A percentile compares a stretch with the other conserved stretches of the same genome.
phyloP scores from a whole-genome alignment of 1,140 invertebrate genomes.

The Atta colombica region DNA sequence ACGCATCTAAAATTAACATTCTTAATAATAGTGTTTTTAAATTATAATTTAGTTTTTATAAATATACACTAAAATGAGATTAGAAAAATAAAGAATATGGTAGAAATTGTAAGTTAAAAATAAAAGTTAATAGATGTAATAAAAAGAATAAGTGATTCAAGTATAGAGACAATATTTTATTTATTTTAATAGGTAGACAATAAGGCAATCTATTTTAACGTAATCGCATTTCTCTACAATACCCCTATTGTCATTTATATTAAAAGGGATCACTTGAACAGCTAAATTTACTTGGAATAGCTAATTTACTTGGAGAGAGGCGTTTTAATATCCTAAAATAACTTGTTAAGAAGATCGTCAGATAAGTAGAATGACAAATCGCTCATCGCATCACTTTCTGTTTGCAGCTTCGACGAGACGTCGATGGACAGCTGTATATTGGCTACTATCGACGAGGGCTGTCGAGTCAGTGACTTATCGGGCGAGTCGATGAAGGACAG shows the following conservation, averaged over 20 bases:
- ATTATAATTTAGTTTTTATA: neutral
- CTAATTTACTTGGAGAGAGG: neutral
- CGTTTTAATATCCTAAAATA: neutral
- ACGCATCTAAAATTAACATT: neutral
- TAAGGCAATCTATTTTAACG: neutral
- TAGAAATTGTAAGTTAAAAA: neutral
- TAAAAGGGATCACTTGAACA: neutral
- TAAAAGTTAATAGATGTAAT: neutral
- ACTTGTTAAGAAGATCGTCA: neutral
- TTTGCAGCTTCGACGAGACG: conserved; percentile 85
- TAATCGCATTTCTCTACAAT: neutral
- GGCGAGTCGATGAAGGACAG: conserved; percentile 68
- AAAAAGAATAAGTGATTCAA: neutral
- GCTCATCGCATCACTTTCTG: conserved; percentile 53
- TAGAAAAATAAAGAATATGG: neutral
- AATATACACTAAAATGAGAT: neutral
- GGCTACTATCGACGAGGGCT: conserved; percentile 78
- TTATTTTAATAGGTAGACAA: neutral
- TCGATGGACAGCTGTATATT: conserved; percentile 84
- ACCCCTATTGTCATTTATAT: neutral
- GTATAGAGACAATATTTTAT: neutral
- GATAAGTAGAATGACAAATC: conserved; percentile 2
- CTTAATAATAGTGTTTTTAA: neutral
- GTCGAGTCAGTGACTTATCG: conserved; percentile 74
- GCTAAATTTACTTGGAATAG: no score